These are phyloP conservation scores for Anguilla rostrata DNA, from an alignment of 2,113 vertebrate species.

Conservation along the genomic window DNA sequence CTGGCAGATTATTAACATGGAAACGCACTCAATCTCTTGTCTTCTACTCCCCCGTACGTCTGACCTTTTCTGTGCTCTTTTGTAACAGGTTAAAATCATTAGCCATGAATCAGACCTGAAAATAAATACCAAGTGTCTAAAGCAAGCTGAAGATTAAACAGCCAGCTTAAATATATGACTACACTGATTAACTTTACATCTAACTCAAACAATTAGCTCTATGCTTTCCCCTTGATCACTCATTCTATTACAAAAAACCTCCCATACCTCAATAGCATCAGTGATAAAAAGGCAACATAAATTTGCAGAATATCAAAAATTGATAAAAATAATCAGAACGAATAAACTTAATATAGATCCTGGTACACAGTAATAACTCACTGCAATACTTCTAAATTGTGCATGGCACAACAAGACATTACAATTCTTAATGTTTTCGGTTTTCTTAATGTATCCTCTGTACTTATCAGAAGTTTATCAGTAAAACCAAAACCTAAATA, in stretches of 20 bases:
- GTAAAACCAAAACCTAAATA: too few species aligned
- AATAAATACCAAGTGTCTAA: neutral
- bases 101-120: slow-evolving; percentile 6
- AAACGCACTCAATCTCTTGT: neutral
- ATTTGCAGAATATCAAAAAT: neutral
- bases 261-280: neutral
- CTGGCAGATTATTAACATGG: slow-evolving; percentile 9
- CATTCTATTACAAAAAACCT: neutral
- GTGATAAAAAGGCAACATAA: neutral
- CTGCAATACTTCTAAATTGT: too few species aligned
- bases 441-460: neutral
- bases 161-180: neutral
- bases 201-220: neutral
- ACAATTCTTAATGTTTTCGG: neutral
- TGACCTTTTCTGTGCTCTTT: slow-evolving; percentile 5
- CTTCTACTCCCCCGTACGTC: neutral
- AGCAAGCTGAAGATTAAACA: neutral
- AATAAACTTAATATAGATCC: too few species aligned
- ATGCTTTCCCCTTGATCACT: neutral
- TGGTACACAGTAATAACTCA: neutral
- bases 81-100: slow-evolving; percentile 6
- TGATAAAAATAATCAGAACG: neutral
- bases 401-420: neutral
- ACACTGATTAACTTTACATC: neutral
- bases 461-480: neutral